Base-by-base conservation (phyloP, 1,140 invertebrate species). In the Tetramorium simillimum region DNA sequence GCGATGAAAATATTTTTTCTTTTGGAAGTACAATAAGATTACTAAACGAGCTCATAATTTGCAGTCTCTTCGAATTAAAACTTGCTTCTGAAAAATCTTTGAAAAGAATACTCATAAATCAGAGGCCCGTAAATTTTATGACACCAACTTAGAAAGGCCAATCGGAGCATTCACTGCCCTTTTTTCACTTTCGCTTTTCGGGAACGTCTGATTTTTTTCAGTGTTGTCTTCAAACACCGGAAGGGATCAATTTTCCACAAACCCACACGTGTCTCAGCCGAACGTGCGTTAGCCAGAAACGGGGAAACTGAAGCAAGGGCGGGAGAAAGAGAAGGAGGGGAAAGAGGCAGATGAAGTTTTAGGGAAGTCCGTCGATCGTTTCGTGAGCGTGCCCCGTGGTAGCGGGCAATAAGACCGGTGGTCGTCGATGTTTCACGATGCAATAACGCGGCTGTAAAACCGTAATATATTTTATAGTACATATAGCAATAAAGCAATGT, bases 381-480 rank as follows among this genome's bases (percentile, higher is more conserved):
- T 46, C 69, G 40, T 33, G 53, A 87, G 67, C 28, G 62, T 56
- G 70, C 9, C 62, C 53, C 46, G 18, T 46, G 51, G 40, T 46
- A 63, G n/a, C 82, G 33, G 40, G 76, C 84, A 58, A 89, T 76
- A 82, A 86, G 60, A 56, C 28, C 46, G 24, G 53, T 40, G 65
- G 14, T 62, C 56, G 33, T 69, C 81, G 72, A 89, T 87, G 89
- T 87, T 87, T 89, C 85, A 69, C 77, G 72, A 76, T 7, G 85
- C 89, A 90, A 78, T 90, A 89, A 89, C 86, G 80, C 62, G 69
- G 37, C 24, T 89, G 81, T 89, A 90, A 87, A 84, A 78, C 53
- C 85, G 49, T 89, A 89, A 89, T 77, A 88, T 65, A 89, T 75
- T 90, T 90, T 78, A 90, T 86, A 84, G 88, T 90, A 86, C 56